Evolutionary conservation across 2,113 vertebrate species (phyloP).

Genomic region (Grus americana): DNA sequence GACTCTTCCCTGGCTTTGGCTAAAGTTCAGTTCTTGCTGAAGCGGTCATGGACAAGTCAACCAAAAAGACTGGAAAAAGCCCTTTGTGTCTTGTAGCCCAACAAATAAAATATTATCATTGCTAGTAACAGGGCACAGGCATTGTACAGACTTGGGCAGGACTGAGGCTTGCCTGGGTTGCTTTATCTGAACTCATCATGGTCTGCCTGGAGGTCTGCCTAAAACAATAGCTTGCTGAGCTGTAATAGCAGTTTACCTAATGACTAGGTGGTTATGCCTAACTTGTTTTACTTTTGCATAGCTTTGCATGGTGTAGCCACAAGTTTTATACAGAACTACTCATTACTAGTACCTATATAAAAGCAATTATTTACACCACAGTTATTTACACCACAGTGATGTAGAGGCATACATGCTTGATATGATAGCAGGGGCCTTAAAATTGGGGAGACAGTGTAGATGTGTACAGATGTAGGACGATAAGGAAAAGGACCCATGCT

Average conservation of each 20-base stretch:
- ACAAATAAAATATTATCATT: not conserved
- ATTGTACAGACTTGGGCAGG: not conserved
- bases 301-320: not conserved
- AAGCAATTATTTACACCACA: not conserved
- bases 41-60: not conserved
- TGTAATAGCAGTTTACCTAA: not conserved
- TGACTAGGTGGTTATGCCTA: not conserved
- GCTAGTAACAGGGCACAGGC: not conserved
- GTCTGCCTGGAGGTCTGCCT: not conserved
- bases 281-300: not conserved
- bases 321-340: not conserved
- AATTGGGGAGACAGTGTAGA: not conserved
- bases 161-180: not conserved
- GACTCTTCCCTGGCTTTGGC: not conserved
- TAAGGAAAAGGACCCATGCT: not conserved
- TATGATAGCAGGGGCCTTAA: not conserved
- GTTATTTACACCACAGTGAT: not conserved
- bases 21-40: not conserved
- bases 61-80: not conserved
- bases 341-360: not conserved
- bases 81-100: not conserved
- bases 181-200: not conserved
- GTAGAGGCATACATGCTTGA: not conserved
- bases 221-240: not conserved
- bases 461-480: not conserved